Conservation (phyloP, 2,113 vertebrate genomes). For the Bos indicus region DNA sequence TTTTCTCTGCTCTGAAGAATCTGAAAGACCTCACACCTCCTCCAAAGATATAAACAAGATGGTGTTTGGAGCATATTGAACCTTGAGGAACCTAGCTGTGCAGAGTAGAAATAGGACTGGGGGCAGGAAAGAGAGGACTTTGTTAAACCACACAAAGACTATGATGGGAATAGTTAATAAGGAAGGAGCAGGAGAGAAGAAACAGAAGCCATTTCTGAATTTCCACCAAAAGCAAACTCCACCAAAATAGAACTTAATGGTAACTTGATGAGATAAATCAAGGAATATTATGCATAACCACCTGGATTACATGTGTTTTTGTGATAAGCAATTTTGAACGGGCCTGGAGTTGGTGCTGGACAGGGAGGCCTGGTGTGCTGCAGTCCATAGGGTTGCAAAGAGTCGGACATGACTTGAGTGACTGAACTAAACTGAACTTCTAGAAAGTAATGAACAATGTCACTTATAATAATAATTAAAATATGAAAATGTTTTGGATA, state of each 20-base stretch:
- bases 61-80: not conserved
- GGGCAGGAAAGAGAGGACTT: not conserved
- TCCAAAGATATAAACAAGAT: not conserved
- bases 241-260: not conserved
- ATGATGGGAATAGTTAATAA: not conserved
- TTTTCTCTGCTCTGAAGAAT: not conserved
- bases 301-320: not conserved
- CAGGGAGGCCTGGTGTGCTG: not conserved
- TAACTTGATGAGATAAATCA: not conserved
- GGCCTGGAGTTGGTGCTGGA: not conserved
- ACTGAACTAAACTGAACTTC: not conserved
- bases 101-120: not conserved
- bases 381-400: not conserved
- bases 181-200: not conserved
- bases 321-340: not conserved
- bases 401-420: rapidly evolving
- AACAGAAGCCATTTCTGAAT: not conserved
- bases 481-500: not conserved
- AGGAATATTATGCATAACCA: not conserved
- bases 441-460: not conserved
- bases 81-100: not conserved
- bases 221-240: not conserved
- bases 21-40: not conserved
- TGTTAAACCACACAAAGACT: not conserved
- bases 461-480: not conserved